Evolutionary conservation across 2,113 vertebrate genomes (phyloP).

Genomic region (Excalfactoria chinensis): DNA sequence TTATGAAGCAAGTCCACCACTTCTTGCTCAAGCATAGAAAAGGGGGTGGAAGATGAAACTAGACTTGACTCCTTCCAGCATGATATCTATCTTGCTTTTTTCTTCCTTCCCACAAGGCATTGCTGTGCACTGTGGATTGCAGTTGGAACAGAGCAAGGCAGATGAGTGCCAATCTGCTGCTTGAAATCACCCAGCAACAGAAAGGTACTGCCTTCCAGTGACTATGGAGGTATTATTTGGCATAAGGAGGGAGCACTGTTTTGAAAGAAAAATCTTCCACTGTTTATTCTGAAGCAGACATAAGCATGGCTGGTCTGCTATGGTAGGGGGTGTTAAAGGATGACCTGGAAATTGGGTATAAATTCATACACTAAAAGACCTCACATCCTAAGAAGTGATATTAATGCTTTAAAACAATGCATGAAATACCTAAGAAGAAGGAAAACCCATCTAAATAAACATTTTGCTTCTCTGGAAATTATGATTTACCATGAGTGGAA

Average conservation of each 20-base stretch:
- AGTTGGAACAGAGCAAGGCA: neutral
- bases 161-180: neutral
- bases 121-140: neutral
- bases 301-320: neutral
- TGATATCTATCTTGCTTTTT: neutral
- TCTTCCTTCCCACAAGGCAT: neutral
- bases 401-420: neutral
- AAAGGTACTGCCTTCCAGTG: neutral
- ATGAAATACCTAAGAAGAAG: neutral
- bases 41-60: neutral
- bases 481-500: neutral
- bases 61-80: neutral
- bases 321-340: neutral
- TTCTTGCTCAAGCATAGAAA: neutral
- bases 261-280: neutral
- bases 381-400: neutral
- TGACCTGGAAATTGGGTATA: neutral
- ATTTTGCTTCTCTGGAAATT: neutral
- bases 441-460: neutral
- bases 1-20: neutral
- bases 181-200: neutral
- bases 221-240: neutral
- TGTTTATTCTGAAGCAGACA: neutral
- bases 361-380: neutral
- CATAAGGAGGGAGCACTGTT: neutral